Conservation (phyloP, 2,797 vertebrate species). For the Sphenodon punctatus region DNA sequence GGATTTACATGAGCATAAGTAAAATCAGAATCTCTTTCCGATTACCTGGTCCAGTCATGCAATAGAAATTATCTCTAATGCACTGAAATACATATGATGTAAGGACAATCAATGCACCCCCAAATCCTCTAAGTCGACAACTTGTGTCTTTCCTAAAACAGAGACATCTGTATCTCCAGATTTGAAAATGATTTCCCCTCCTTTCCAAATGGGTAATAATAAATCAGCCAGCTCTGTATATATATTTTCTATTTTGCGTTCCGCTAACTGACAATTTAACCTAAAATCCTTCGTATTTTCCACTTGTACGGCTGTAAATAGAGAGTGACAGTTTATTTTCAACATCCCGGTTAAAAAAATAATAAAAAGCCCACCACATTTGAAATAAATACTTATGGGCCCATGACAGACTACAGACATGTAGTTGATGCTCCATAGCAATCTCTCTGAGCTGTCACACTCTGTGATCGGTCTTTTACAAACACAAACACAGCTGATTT, state of each 20-base stretch:
- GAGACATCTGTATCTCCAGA: slow-evolving; percentile 44
- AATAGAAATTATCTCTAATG: not conserved
- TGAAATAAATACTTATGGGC: slow-evolving; percentile 95
- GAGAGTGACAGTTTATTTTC: slow-evolving; percentile 86
- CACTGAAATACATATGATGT: not conserved
- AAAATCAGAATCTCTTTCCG: not conserved
- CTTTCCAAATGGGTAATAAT: slow-evolving; percentile 67
- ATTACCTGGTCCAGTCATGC: not conserved
- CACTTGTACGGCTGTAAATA: slow-evolving; percentile 80
- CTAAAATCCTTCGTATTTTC: slow-evolving; percentile 79
- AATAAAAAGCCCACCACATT: slow-evolving; percentile 58
- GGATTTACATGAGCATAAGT: not conserved
- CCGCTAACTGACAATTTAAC: slow-evolving; percentile 85
- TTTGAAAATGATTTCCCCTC: slow-evolving; percentile 37
- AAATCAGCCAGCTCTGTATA: slow-evolving; percentile 55
- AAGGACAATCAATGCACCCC: slow-evolving; percentile 7
- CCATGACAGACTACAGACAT: slow-evolving; percentile 89
- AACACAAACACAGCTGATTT: slow-evolving; percentile 94
- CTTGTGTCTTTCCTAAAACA: slow-evolving; percentile 1
- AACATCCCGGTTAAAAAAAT: slow-evolving; percentile 38
- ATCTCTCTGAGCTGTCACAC: slow-evolving; percentile 95
- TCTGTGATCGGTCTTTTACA: slow-evolving; percentile 88
- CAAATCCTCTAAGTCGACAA: slow-evolving; percentile 15
- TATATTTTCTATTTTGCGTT: slow-evolving; percentile 78
- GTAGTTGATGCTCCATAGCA: slow-evolving; percentile 82